These are phyloP conservation scores for Elephantulus edwardii DNA, from an alignment of 2,113 vertebrate species.

Conservation along the genomic window DNA sequence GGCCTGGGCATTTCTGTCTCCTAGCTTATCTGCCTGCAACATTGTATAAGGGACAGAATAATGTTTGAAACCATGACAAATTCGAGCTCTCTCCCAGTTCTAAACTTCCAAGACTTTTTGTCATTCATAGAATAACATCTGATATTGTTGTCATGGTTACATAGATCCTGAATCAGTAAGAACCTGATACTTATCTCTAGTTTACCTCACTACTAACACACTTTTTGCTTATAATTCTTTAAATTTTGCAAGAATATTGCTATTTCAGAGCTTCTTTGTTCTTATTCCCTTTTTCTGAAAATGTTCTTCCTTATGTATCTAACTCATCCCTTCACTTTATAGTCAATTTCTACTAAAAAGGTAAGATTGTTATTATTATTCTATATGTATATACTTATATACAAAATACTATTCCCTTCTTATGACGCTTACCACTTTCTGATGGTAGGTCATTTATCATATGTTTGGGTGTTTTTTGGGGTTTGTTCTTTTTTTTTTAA, in stretches of 20 bases:
- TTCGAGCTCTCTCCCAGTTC: neutral
- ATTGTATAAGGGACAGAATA: neutral
- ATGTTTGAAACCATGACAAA: neutral
- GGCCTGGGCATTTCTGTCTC: neutral
- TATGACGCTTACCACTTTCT: neutral
- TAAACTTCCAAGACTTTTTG: neutral
- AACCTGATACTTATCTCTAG: neutral
- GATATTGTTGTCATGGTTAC: neutral
- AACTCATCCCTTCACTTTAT: neutral
- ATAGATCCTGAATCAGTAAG: neutral
- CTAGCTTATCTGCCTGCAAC: neutral
- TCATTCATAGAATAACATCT: neutral
- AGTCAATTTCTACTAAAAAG: slow-evolving; percentile 32
- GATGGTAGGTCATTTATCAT: too few relatives aligned
- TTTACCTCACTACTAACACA: neutral
- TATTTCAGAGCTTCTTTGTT: neutral
- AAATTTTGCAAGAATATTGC: neutral
- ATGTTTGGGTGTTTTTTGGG: slow-evolving; percentile 42
- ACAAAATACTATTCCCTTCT: neutral
- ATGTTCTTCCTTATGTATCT: neutral
- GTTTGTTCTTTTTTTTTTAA: too few relatives aligned
- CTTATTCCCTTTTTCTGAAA: neutral
- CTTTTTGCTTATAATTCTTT: neutral
- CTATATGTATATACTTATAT: neutral
- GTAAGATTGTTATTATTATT: neutral